phyloP scores from a whole-genome alignment of 2,888 invertebrate genomes.

The Agriopis marginaria region DNA sequence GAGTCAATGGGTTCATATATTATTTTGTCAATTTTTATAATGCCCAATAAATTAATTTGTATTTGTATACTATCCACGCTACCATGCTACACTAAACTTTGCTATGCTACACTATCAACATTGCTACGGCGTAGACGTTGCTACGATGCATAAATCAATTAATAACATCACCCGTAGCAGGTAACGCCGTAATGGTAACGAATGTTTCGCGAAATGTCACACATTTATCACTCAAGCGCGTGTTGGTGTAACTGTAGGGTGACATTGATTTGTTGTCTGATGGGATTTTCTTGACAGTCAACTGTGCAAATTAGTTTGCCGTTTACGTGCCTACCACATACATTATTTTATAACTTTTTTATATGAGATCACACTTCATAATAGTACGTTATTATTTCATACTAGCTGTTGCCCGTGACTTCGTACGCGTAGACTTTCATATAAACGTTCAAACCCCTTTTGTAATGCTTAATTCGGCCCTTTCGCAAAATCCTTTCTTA shows the following conservation, averaged over 20 bases:
- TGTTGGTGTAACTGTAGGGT: slow-evolving; percentile 44
- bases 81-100: slow-evolving; percentile 7
- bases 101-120: slow-evolving; percentile 21
- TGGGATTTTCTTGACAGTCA: slow-evolving; percentile 13
- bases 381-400: too few species aligned
- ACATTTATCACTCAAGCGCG: slow-evolving; percentile 59
- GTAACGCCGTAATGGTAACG: slow-evolving; percentile 50
- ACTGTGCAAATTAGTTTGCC: not conserved
- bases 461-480: too few species aligned
- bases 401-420: too few species aligned
- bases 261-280: slow-evolving; percentile 18
- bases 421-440: too few species aligned
- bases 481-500: too few species aligned
- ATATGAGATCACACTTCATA: too few species aligned
- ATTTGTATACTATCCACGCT: not conserved
- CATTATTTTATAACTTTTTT: too few species aligned
- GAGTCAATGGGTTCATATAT: too few species aligned
- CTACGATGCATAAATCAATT: slow-evolving; percentile 43
- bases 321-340: too few species aligned
- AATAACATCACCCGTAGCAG: slow-evolving; percentile 39
- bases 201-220: slow-evolving; percentile 57
- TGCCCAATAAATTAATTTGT: too few species aligned
- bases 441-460: too few species aligned
- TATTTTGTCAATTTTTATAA: too few species aligned
- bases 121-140: slow-evolving; percentile 14